Conservation (phyloP, 2,888 invertebrate genomes). For the Agrochola lota region DNA sequence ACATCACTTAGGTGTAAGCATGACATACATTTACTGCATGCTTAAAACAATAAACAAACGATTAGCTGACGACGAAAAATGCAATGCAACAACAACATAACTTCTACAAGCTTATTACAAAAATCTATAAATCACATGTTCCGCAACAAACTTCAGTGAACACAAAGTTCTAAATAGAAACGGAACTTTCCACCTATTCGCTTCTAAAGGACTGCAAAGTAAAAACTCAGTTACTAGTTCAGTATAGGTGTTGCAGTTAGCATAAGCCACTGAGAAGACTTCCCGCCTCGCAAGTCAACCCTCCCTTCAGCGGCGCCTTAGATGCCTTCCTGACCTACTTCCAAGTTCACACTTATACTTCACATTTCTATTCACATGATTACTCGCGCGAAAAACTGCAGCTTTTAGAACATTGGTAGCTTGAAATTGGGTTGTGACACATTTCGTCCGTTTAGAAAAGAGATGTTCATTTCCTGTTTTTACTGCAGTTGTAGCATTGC, state of each 20-base stretch:
- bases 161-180: constrained; percentile 44
- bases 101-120: constrained; percentile 23
- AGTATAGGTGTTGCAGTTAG: constrained; percentile 61
- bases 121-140: constrained; percentile 52
- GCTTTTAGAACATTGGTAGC: constrained; percentile 48
- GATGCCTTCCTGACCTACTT: constrained; percentile 81
- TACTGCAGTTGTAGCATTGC: not conserved
- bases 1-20: not conserved
- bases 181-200: constrained; percentile 42
- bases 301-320: constrained; percentile 62
- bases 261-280: constrained; percentile 52
- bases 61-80: not conserved
- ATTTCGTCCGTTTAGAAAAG: constrained; percentile 14
- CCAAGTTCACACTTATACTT: constrained; percentile 75
- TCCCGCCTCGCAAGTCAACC: constrained; percentile 64
- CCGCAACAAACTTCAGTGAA: constrained; percentile 21
- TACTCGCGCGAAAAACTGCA: constrained; percentile 58
- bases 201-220: constrained; percentile 51
- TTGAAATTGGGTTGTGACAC: constrained; percentile 48
- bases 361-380: constrained; percentile 69
- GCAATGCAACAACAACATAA: not conserved
- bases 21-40: not conserved
- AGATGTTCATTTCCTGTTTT: constrained; percentile 13
- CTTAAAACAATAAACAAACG: not conserved
- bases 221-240: constrained; percentile 54